Evolutionary conservation across 2,797 vertebrate species (phyloP).

Genomic region (Orientallactaga sibirica): DNA sequence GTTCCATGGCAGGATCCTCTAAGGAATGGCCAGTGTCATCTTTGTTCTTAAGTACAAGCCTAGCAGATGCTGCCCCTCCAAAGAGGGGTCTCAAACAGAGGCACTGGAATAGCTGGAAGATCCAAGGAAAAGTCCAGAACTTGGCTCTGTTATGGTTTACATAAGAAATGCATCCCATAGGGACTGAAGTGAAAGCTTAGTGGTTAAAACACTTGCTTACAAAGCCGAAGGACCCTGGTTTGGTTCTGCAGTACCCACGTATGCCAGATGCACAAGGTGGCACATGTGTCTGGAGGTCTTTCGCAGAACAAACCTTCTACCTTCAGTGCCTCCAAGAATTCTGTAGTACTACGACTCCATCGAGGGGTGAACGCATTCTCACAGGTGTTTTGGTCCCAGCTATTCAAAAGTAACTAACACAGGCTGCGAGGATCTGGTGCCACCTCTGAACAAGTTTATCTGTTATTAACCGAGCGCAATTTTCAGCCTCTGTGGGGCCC

Average conservation of each 20-base stretch:
- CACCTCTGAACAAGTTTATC: neutral
- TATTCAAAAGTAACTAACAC: neutral
- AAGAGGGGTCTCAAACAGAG: neutral
- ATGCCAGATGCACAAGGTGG: too few species aligned
- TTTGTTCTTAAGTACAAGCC: neutral
- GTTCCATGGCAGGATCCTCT: neutral
- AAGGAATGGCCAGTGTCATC: neutral
- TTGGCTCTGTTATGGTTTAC: neutral
- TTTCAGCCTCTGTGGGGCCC: neutral
- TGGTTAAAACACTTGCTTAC: too few species aligned
- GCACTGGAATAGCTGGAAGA: neutral
- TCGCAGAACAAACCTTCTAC: too few species aligned
- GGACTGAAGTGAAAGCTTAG: too few species aligned
- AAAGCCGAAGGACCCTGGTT: too few species aligned
- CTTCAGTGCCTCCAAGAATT: too few species aligned
- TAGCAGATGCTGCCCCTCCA: neutral
- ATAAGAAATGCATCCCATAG: neutral
- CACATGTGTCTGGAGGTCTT: too few species aligned
- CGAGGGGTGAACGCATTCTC: too few species aligned
- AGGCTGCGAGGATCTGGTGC: neutral
- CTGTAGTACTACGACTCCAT: too few species aligned
- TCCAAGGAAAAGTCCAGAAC: neutral
- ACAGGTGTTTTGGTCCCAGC: neutral
- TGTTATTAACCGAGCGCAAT: neutral
- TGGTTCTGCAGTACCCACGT: too few species aligned